Evolutionary conservation across 2,113 vertebrate species (phyloP).

Genomic region (Orientallactaga bullata): DNA sequence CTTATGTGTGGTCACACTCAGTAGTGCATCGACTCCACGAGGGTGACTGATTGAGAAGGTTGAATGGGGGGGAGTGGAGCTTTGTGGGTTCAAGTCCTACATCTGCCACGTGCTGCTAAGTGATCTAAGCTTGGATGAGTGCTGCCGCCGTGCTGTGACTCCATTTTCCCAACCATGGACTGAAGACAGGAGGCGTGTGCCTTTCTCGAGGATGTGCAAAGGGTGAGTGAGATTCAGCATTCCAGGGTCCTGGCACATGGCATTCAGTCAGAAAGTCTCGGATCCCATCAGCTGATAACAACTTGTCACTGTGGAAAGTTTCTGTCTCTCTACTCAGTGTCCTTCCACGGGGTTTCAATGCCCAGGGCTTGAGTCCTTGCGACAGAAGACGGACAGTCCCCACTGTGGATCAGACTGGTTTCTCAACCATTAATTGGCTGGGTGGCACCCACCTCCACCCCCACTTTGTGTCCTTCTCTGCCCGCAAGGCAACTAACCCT

Average conservation of each 20-base stretch:
- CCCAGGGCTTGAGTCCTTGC: background rate
- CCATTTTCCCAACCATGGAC: background rate
- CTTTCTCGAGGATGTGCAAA: background rate
- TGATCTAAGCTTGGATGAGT: background rate
- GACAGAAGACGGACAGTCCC: fast-evolving
- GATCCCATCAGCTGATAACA: background rate
- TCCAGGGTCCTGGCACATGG: background rate
- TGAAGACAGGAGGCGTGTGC: background rate
- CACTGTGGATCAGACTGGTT: background rate
- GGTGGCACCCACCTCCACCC: background rate
- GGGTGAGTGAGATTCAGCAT: too few relatives aligned
- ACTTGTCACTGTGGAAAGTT: background rate
- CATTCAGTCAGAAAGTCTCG: background rate
- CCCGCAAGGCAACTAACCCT: background rate
- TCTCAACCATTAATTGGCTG: background rate
- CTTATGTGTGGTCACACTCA: too few relatives aligned
- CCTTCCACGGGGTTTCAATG: too few relatives aligned
- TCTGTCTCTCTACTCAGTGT: fast-evolving
- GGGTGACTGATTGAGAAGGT: background rate
- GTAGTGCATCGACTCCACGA: too few relatives aligned
- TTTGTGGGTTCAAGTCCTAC: background rate
- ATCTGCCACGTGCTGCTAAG: background rate
- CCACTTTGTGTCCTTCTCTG: background rate
- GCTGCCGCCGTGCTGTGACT: background rate
- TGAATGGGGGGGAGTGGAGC: too few relatives aligned